Evolutionary conservation across 2,888 invertebrate genomes (phyloP).

Genomic region (Caenorhabditis panamensis): DNA sequence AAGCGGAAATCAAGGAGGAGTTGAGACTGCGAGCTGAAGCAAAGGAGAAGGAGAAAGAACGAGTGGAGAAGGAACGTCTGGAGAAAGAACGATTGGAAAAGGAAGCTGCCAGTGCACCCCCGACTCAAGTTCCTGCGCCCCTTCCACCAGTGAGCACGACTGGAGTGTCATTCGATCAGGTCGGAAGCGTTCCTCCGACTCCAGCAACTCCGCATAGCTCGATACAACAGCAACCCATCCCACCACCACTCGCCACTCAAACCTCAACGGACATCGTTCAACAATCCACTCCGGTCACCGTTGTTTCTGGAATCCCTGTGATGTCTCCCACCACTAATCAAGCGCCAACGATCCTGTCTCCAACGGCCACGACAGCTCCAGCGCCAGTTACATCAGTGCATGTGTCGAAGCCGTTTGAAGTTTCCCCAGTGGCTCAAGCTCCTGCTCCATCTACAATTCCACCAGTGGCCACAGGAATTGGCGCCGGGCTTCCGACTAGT

Average conservation of each 20-base stretch:
- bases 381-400: conserved; percentile 29
- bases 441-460: not conserved
- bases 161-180: not conserved
- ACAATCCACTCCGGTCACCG: conserved; percentile 23
- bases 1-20: conserved; percentile 77
- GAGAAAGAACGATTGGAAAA: conserved; percentile 78
- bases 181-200: conserved; percentile 23
- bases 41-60: conserved; percentile 73
- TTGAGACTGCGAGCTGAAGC: conserved; percentile 70
- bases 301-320: conserved; percentile 21
- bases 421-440: not conserved
- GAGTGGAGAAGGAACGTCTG: conserved; percentile 74
- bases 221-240: conserved; percentile 10
- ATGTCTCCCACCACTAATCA: conserved; percentile 34
- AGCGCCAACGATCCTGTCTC: conserved; percentile 26
- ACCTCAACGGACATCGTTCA: conserved; percentile 16
- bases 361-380: conserved; percentile 27
- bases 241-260: conserved; percentile 21
- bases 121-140: conserved; percentile 20
- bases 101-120: conserved; percentile 52
- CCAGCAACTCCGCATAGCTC: conserved; percentile 32
- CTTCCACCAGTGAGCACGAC: not conserved
- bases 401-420: conserved; percentile 33
- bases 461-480: not conserved
- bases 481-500: not conserved